These are phyloP conservation scores for Dryocosmus kuriphilus DNA, from an alignment of 2,888 invertebrate species.

Conservation along the genomic window DNA sequence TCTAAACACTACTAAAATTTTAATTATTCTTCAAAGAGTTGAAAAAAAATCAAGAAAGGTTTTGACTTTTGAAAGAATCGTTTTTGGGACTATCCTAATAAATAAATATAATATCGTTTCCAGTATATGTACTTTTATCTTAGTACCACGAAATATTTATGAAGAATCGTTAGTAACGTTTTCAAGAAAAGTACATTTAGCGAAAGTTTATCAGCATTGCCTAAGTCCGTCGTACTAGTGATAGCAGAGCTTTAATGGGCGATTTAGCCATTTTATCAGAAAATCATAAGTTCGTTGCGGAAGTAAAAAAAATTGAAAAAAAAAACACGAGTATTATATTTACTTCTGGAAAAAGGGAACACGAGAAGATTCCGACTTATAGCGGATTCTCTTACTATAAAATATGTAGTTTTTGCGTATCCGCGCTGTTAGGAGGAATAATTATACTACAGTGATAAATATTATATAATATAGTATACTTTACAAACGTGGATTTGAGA, in stretches of 20 bases:
- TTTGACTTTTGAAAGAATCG: neutral
- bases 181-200: constrained; percentile 31
- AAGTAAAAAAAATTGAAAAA: constrained; percentile 23
- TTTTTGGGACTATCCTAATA: constrained; percentile 9
- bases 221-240: constrained; percentile 39
- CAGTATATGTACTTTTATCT: constrained; percentile 21
- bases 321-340: constrained; percentile 33
- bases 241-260: constrained; percentile 35
- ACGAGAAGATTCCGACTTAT: constrained; percentile 31
- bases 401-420: constrained; percentile 39
- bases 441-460: constrained; percentile 37
- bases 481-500: constrained; percentile 26
- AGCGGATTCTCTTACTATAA: constrained; percentile 36
- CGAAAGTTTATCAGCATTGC: constrained; percentile 36
- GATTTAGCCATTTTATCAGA: constrained; percentile 27
- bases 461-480: constrained; percentile 19
- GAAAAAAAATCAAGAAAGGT: neutral
- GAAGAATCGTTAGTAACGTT: constrained; percentile 8
- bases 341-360: constrained; percentile 39
- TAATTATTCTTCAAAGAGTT: neutral
- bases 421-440: constrained; percentile 34
- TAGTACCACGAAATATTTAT: constrained; percentile 15
- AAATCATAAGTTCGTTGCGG: constrained; percentile 27
- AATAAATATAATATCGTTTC: constrained; percentile 19
- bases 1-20: too few species aligned